Base-by-base conservation (phyloP, 2,113 vertebrate species). In the Abramis brama region DNA sequence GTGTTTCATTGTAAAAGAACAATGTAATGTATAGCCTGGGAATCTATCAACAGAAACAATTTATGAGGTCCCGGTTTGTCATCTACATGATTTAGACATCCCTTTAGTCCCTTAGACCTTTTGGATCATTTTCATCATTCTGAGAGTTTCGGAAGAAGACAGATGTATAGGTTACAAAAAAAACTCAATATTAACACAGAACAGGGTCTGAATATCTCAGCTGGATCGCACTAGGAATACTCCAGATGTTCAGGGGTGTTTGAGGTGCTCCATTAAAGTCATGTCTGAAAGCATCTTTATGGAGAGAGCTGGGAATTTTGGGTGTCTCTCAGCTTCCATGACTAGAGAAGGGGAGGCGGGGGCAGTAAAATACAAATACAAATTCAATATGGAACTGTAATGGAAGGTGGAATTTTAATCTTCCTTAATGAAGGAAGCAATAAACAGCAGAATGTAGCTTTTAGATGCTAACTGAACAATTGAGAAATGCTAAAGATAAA, bases 221-320 rank as follows among this genome's bases (percentile, higher is more conserved):
- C 60, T 59, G 74, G 33, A 78, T 17, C 23, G 12, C 62, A 8
- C 21, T 33, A n/a, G 17, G 76, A 84, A 59, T 55, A 82, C 66
- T 86, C 79, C 91, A 93, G 91, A 91, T 91, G 91, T 89, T 85
- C 57, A 59, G 64, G 85, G 86, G 82, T 79, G 79, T 70, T 45
- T 6, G 68, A 85, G 81, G 82, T 12, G 86, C 90, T 82, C 85
- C 66, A 25, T 60, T 85, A 90, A 91, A 91, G 86, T 78, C n/a
- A 17, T 4, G 9, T 52, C n/a, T 79, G 11, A 33, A 88, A 59
- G n/a, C 15, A 45, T 62, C 82, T 45, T 36, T 2, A 59, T 76
- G 78, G 39, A 85, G 90, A 86, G 75, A 75, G 86, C 86, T 88
- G 60, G 43, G 50, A 85, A 87, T 86, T 89, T 80, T 91, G 87